phyloP scores from a whole-genome alignment of 1,140 invertebrate genomes.

The Zelostemma sp. region DNA sequence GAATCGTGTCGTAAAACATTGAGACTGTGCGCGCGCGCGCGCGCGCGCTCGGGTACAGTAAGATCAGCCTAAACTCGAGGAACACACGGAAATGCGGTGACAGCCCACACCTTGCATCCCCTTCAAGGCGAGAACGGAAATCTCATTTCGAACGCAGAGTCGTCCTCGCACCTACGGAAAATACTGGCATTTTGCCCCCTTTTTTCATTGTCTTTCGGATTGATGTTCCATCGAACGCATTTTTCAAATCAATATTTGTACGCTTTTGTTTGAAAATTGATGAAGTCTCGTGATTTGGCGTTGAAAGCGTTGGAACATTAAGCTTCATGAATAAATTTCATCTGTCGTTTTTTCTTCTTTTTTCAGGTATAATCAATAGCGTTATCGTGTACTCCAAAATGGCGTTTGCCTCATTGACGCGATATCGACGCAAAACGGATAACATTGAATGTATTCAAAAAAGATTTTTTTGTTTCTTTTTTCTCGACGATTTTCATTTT shows the following conservation, averaged over 20 bases:
- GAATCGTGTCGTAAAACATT: conserved; percentile 31
- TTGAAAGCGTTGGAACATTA: no score
- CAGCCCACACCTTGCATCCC: conserved; percentile 3
- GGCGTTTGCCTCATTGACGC: conserved; percentile 40
- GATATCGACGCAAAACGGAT: conserved; percentile 31
- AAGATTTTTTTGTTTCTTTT: no score
- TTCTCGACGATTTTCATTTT: no score
- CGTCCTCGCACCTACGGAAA: conserved; percentile 8
- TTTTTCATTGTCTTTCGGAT: no score
- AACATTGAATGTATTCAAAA: conserved; percentile 7
- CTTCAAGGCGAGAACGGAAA: conserved; percentile 3
- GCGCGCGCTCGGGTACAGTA: no score
- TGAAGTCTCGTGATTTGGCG: no score
- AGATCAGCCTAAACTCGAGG: no score
- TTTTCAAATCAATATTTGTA: no score
- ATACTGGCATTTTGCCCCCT: background rate
- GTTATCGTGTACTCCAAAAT: conserved; percentile 37
- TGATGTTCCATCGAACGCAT: no score
- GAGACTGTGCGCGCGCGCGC: conserved; percentile 16
- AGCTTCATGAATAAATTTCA: no score
- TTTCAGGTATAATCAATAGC: conserved; percentile 35
- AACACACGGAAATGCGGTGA: conserved; percentile 8
- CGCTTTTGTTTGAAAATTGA: no score
- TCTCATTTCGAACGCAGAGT: conserved; percentile 6
- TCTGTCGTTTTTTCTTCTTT: no score